These are phyloP conservation scores for Lutjanus argentimaculatus DNA, from an alignment of 2,797 vertebrate species.

Conservation along the genomic window DNA sequence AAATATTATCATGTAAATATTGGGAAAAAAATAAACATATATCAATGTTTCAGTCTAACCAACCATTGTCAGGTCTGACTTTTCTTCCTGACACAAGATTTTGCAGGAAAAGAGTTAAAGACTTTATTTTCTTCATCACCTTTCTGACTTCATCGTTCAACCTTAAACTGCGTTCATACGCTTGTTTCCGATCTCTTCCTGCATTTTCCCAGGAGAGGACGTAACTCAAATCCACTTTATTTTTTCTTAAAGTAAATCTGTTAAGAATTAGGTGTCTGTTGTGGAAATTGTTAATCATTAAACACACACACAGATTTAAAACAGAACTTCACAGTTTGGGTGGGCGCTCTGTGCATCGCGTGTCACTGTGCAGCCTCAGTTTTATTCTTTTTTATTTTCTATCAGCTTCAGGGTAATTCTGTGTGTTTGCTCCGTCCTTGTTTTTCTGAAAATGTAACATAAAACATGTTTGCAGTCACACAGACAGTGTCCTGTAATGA, in stretches of 20 bases:
- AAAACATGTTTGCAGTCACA: neutral
- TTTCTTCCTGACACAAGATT: too few species aligned
- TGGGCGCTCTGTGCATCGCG: neutral
- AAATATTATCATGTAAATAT: too few species aligned
- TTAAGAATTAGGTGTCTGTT: neutral
- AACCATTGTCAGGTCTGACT: too few species aligned
- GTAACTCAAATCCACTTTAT: neutral
- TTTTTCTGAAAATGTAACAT: too few species aligned
- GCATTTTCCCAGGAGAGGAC: neutral
- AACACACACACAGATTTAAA: neutral
- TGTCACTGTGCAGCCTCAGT: neutral
- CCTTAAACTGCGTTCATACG: neutral
- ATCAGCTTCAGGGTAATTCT: neutral
- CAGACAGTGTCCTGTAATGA: neutral
- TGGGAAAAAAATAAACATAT: too few species aligned
- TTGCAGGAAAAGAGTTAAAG: too few species aligned
- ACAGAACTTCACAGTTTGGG: neutral
- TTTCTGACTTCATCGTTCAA: too few species aligned
- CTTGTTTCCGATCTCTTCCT: neutral
- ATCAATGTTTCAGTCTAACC: too few species aligned
- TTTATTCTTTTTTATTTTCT: neutral
- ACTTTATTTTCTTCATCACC: too few species aligned
- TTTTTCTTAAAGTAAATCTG: neutral
- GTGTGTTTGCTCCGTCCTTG: too few species aligned
- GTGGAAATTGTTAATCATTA: neutral